Conservation (phyloP, 2,797 vertebrate species). For the Chrosomus eos region DNA sequence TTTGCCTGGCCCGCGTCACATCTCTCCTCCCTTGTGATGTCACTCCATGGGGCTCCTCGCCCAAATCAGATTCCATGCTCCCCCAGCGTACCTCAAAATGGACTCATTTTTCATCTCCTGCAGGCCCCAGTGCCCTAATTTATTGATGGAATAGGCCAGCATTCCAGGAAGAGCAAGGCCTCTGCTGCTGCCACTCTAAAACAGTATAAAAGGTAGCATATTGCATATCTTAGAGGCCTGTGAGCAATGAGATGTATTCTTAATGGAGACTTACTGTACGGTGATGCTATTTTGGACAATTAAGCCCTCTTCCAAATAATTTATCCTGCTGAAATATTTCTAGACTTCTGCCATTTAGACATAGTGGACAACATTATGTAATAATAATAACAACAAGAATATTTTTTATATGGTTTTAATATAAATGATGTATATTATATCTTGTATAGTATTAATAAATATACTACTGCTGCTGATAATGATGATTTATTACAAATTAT, state of each 20-base stretch:
- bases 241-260: neutral
- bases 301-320: neutral
- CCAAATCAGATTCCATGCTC: conserved; percentile 61
- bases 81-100: conserved; percentile 66
- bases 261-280: conserved; percentile 8
- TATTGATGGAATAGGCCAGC: conserved; percentile 68
- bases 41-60: conserved; percentile 66
- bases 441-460: neutral
- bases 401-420: neutral
- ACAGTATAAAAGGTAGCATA: neutral
- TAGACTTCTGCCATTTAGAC: neutral
- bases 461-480: no score
- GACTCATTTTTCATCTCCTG: conserved; percentile 73
- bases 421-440: neutral
- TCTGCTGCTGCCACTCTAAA: conserved; percentile 4
- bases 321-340: neutral
- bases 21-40: conserved; percentile 68
- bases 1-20: conserved; percentile 35
- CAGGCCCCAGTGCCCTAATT: conserved; percentile 63
- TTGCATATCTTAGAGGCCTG: neutral
- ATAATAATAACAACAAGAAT: neutral
- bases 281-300: neutral
- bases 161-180: conserved; percentile 61
- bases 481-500: neutral
- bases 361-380: neutral